Base-by-base conservation (phyloP, 2,797 vertebrate species). In the Serranus cabrilla region DNA sequence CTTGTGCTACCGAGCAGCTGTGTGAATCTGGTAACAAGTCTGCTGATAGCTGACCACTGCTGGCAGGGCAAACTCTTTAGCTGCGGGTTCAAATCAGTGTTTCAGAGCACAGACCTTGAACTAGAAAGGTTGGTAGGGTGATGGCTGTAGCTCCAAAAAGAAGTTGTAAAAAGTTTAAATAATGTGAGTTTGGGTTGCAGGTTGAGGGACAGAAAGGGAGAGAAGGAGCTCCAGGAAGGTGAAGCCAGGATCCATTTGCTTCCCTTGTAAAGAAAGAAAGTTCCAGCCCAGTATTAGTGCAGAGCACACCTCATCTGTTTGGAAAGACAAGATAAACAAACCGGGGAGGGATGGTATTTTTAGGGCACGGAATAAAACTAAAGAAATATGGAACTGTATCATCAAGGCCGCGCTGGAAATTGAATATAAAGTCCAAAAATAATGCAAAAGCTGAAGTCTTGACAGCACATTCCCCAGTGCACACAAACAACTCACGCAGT, bases 401-500 rank as follows among this genome's bases (percentile, higher is more conserved):
- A 51, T 31, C 18, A 34, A 50, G 57, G 31, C 40, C 52, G 11
- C 1, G 45, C 7, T 20, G 7, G 51, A 47, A 74, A 21, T 27
- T 11, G 8, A 52, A 57, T 43, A 20, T 25, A 55, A 18, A 50
- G 23, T 59, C 18, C 20, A 71, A 67, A 73, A 66, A 74, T 61
- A 62, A 50, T 7, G 11, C 1, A 11, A 31, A 68, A 64, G 21
- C 49, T 56, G 39, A 59, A 51, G 39, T 39, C 40, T 49, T 25
- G 40, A 39, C 70, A 39, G 18, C 11, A 23, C 27, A 45, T 56
- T 47, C n/a, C 45, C 11, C 23, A 21, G 54, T 18, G 23, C 7
- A 12, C 42, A 59, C 71, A 67, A 51, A 76, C 63, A 27, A 63
- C 31, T 61, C 71, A 45, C 64, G 58, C 21, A 70, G 45, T 17